Percentiles rank a stretch among this genome's conserved stretches.
These are phyloP conservation scores for Anaspis maculata DNA, from an alignment of 2,888 invertebrate genomes.

Conservation along the genomic window DNA sequence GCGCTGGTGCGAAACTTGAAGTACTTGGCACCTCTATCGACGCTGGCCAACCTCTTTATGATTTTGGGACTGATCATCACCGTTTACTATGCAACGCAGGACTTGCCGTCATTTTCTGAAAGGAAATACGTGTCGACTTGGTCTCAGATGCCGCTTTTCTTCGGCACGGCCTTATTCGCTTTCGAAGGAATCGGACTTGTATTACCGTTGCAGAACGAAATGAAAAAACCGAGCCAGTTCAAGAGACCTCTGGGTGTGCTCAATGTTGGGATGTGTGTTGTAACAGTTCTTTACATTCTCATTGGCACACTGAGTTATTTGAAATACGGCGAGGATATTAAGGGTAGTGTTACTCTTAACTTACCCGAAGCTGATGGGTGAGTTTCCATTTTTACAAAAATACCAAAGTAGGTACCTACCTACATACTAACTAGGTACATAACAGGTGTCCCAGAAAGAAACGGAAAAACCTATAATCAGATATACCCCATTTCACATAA, in stretches of 20 bases:
- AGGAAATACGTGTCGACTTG: conserved; percentile 55
- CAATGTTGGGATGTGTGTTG: conserved; percentile 80
- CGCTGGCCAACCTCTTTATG: conserved; percentile 71
- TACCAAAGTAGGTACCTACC: conserved; percentile 1
- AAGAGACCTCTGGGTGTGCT: conserved; percentile 75
- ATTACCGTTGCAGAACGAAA: conserved; percentile 86
- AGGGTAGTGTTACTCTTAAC: conserved; percentile 84
- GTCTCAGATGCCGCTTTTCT: conserved; percentile 69
- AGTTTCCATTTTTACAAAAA: conserved; percentile 33
- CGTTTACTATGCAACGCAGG: conserved; percentile 64
- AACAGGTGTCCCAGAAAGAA: too few species aligned
- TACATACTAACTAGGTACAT: neutral
- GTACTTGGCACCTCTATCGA: conserved; percentile 68
- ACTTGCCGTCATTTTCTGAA: conserved; percentile 56
- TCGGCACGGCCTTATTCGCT: conserved; percentile 92
- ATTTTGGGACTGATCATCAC: conserved; percentile 67
- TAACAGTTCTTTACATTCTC: conserved; percentile 66
- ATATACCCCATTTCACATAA: too few species aligned
- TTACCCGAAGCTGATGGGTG: conserved; percentile 55
- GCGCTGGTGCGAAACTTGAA: conserved; percentile 72
- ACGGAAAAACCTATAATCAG: too few species aligned
- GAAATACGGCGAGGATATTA: conserved; percentile 73
- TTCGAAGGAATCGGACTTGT: conserved; percentile 94
- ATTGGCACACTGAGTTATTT: conserved; percentile 85
- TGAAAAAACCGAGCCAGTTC: conserved; percentile 73